Conservation (phyloP, 1,140 invertebrate species). For the Drosophila bocqueti region DNA sequence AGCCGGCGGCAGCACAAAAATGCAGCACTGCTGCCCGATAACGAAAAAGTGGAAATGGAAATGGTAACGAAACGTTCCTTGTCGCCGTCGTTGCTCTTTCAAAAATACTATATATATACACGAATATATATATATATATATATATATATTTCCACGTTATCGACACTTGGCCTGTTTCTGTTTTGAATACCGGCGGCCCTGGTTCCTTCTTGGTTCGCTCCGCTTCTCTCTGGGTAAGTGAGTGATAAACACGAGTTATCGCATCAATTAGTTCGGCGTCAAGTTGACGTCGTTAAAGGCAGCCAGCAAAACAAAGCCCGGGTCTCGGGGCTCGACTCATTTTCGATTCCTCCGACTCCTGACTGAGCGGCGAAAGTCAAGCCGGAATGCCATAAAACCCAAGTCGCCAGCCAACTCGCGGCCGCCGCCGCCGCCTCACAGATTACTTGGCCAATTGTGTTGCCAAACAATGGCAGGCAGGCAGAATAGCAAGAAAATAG, state of each 20-base stretch:
- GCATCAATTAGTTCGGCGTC: conserved; percentile 83
- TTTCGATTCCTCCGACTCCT: conserved; percentile 33
- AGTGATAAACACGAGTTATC: conserved; percentile 84
- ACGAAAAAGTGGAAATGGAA: conserved; percentile 65
- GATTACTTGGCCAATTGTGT: conserved; percentile 17
- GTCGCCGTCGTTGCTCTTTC: conserved; percentile 41
- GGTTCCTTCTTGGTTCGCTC: conserved; percentile 11
- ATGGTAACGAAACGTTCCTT: conserved; percentile 59
- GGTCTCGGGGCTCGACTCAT: conserved; percentile 23
- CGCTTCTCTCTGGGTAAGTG: conserved; percentile 56
- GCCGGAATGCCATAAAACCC: conserved; percentile 70
- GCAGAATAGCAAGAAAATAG: not conserved
- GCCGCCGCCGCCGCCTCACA: conserved; percentile 14
- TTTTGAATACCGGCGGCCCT: conserved; percentile 57
- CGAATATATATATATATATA: not conserved
- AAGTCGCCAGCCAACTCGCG: conserved; percentile 27
- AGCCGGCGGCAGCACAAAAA: conserved; percentile 63
- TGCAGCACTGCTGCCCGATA: conserved; percentile 60
- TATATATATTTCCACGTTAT: conserved; percentile 58
- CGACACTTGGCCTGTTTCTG: conserved; percentile 69
- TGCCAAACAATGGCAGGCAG: conserved; percentile 3
- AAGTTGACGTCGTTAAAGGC: conserved; percentile 81
- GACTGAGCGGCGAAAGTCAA: conserved; percentile 67
- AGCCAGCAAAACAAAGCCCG: conserved; percentile 62
- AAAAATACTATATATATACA: conserved; percentile 40